Percentiles rank a stretch among this genome's conserved stretches.
These are phyloP conservation scores for Aurelia sp. DNA, from an alignment of 30 jellyfish, hydroid and myxozoan genomes.

Conservation along the genomic window DNA sequence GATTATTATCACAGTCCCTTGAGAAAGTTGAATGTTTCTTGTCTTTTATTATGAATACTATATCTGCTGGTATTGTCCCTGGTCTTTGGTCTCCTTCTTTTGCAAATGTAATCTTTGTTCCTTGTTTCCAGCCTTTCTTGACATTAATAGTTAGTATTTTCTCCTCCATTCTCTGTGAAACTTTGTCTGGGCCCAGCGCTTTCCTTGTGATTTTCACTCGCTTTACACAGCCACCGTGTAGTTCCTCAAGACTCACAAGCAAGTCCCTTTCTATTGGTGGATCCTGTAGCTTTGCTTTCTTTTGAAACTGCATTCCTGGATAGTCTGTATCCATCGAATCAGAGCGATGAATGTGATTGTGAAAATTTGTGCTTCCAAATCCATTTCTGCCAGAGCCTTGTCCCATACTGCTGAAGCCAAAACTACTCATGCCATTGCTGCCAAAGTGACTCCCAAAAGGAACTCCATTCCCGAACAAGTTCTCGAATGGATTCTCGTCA, in stretches of 20 bases:
- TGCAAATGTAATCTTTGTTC: constrained; percentile 86
- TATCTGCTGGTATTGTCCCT: constrained; percentile 86
- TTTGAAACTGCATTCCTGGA: constrained; percentile 41
- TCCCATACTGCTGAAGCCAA: constrained; percentile 25
- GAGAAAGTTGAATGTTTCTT: constrained; percentile 50
- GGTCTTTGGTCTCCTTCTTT: constrained; percentile 86
- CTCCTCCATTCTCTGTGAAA: constrained; percentile 41
- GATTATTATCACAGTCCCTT: constrained; percentile 78
- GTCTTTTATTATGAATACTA: constrained; percentile 72
- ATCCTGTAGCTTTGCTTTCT: constrained; percentile 74
- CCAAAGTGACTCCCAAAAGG: constrained; percentile 44
- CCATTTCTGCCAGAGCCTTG: constrained; percentile 13
- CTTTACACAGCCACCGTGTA: constrained; percentile 75
- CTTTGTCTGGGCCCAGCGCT: constrained; percentile 60
- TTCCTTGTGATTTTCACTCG: constrained; percentile 76
- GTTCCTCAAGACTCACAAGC: constrained; percentile 68
- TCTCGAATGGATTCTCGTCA: constrained; percentile 49
- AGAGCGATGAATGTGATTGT: constrained; percentile 27
- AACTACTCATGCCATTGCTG: constrained; percentile 42
- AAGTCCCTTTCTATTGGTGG: constrained; percentile 83
- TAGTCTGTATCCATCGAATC: constrained; percentile 53
- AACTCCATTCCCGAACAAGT: constrained; percentile 45
- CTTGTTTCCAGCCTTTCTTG: constrained; percentile 96
- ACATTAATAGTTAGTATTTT: constrained; percentile 68
- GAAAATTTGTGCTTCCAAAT: constrained; percentile 26